Percentiles rank a stretch among this genome's conserved stretches.
Evolutionary conservation across 2,113 vertebrate genomes (phyloP).

Genomic region (Alectura lathami): DNA sequence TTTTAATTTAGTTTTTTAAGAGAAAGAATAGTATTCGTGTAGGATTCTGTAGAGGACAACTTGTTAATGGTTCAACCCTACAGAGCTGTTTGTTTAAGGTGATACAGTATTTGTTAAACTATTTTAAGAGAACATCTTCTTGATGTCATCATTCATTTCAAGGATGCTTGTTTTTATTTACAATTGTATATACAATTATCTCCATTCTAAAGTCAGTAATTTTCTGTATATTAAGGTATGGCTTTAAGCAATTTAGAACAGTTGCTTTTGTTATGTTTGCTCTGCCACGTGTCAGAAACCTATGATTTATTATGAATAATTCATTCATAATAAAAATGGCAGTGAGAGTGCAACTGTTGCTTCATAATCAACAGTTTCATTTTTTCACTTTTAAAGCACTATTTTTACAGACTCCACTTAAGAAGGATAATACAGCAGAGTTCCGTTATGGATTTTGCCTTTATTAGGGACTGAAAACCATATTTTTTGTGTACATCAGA

Average conservation of each 20-base stretch:
- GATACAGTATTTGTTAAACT: background rate
- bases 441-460: background rate
- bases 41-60: background rate
- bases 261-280: background rate
- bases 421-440: background rate
- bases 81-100: background rate
- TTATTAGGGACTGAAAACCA: background rate
- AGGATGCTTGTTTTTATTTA: background rate
- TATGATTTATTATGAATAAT: background rate
- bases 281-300: background rate
- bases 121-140: background rate
- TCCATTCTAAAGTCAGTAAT: background rate
- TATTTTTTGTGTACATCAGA: background rate
- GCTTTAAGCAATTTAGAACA: background rate
- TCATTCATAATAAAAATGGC: background rate
- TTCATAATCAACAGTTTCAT: background rate
- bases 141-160: background rate
- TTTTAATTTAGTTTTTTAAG: background rate
- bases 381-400: background rate
- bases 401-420: background rate
- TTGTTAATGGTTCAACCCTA: background rate
- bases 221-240: background rate
- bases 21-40: no score
- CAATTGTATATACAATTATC: background rate
- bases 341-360: background rate